A percentile compares a stretch with the other conserved stretches of the same genome.
Evolutionary conservation across 1,140 invertebrate species (phyloP).

Genomic region (Drosophila nikananu): DNA sequence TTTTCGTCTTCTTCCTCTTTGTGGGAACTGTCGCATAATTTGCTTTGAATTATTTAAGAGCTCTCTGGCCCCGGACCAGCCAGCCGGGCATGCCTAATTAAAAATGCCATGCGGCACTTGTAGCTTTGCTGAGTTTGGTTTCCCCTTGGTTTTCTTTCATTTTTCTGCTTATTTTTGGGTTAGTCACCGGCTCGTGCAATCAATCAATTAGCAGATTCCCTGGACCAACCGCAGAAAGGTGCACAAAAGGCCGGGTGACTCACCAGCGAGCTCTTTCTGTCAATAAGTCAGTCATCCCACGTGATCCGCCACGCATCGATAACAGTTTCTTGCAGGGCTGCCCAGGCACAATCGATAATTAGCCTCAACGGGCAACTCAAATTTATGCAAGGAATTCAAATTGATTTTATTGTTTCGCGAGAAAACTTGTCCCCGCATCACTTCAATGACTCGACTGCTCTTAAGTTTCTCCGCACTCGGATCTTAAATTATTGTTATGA

Average conservation of each 20-base stretch:
- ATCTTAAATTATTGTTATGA: slow-evolving; percentile 82
- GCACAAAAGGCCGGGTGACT: slow-evolving; percentile 53
- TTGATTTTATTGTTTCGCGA: slow-evolving; percentile 78
- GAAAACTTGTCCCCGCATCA: slow-evolving; percentile 47
- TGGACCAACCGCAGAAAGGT: slow-evolving; percentile 53
- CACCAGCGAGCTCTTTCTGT: slow-evolving; percentile 60
- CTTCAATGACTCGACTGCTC: slow-evolving; percentile 49
- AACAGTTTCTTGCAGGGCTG: slow-evolving; percentile 24
- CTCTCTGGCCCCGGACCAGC: slow-evolving; percentile 40
- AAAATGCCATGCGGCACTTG: slow-evolving; percentile 68
- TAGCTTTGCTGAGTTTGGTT: slow-evolving; percentile 11
- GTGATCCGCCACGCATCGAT: slow-evolving; percentile 56
- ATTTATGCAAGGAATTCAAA: slow-evolving; percentile 80
- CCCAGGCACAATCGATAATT: slow-evolving; percentile 76
- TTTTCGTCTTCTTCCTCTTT: slow-evolving; percentile 40
- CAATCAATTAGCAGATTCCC: slow-evolving; percentile 76
- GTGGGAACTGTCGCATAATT: slow-evolving; percentile 80
- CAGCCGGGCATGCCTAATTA: slow-evolving; percentile 71
- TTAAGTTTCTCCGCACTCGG: slow-evolving; percentile 53
- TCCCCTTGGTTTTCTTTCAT: not conserved
- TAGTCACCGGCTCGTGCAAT: slow-evolving; percentile 72
- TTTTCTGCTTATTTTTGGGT: slow-evolving; percentile 33
- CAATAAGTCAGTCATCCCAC: slow-evolving; percentile 71
- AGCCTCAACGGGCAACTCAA: slow-evolving; percentile 50
- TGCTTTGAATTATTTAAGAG: slow-evolving; percentile 81